Evolutionary conservation across 2,113 vertebrate genomes (phyloP).

Genomic region (Alligator mississippiensis): DNA sequence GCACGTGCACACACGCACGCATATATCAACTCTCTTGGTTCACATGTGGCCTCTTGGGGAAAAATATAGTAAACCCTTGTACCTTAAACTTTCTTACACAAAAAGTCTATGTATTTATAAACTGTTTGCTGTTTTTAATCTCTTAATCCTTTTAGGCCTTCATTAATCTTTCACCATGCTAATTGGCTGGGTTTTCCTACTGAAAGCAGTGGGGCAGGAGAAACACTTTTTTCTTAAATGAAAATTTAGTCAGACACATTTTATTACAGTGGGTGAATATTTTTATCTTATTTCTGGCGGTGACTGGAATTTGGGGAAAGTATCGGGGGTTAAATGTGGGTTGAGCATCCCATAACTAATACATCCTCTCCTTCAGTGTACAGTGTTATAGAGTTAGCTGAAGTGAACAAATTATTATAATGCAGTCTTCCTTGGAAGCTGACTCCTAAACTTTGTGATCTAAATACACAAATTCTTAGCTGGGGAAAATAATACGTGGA

Average conservation of each 20-base stretch:
- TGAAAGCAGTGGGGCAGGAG: neutral
- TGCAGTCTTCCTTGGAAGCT: neutral
- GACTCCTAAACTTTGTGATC: neutral
- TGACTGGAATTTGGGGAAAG: neutral
- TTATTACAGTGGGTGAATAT: neutral
- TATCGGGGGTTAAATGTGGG: neutral
- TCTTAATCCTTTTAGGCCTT: neutral
- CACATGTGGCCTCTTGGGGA: neutral
- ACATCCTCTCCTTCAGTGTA: neutral
- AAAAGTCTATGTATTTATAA: neutral
- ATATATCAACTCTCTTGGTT: neutral
- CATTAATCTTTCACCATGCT: neutral
- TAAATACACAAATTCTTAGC: neutral
- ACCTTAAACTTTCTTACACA: neutral
- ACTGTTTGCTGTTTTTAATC: neutral
- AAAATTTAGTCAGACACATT: neutral
- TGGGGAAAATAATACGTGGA: neutral
- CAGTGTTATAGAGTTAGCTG: neutral
- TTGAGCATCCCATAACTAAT: neutral
- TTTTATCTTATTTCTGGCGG: neutral
- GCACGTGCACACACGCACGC: neutral
- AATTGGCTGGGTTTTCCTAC: neutral
- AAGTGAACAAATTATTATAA: neutral
- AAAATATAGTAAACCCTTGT: neutral
- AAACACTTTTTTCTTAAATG: neutral